Evolutionary conservation across 2,797 vertebrate species (phyloP), one percentile per base, ranked within the genome.

Genomic region (Neostethus bicornis): DNA sequence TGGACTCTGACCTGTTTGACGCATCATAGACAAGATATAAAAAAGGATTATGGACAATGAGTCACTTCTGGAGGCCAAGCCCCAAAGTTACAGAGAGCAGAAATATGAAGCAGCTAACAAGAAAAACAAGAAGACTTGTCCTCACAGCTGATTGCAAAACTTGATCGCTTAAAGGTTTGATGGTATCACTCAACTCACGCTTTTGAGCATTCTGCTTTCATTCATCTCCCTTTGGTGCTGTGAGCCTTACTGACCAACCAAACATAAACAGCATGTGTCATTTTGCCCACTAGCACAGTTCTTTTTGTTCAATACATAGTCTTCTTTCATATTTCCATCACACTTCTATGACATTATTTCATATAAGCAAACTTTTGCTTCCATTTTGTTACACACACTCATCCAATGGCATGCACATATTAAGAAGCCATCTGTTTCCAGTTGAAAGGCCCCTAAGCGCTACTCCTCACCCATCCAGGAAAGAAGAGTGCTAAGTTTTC

Each of bases 361-460:
- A 61, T 60, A 51, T 53, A 55, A 63, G 65, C 53, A 13, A 52
- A 44, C 63, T 50, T 61, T 55, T 51, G 39, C 71, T 64, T 60
- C 25, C 39, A 25, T 66, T 65, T 39, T 54, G 64, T 75, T 49
- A 38, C 57, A 58, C 66, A 48, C 67, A 74, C 69, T 73, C 72
- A 47, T 72, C 66, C 64, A 71, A 74, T 83, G 76, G 77, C 77
- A 80, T 74, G 81, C 73, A 56, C 69, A 56, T 73, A 90, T 88
- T 88, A 81, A 82, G 67, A 51, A 70, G 65, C 90, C 92, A 93
- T 93, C 90, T 94, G 93, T 84, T 93, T 92, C 84, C 77, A 84
- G 88, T 93, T 93, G 81, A 66, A 82, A 83, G 72, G 48, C 80
- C 85, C 73, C 77, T 83, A 66, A 72, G 70, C n/a, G 55, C 77